phyloP scores from a whole-genome alignment of 1,140 invertebrate species.

The Adoxophyes honmai region DNA sequence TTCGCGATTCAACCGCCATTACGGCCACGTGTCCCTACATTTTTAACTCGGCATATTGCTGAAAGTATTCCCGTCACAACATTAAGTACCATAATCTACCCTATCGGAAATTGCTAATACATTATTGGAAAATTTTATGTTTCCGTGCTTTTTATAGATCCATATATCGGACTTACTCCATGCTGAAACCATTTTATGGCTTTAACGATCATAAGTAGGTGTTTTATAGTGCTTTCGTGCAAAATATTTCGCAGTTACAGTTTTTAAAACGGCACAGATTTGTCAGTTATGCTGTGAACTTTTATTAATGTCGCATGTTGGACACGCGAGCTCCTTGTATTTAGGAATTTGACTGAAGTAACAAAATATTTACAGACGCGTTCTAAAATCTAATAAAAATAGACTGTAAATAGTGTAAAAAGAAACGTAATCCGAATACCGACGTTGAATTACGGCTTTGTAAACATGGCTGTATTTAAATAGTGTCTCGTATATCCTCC shows the following conservation, averaged over 20 bases:
- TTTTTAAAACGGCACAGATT: background rate
- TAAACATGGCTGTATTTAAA: too few relatives aligned
- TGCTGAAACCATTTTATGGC: conserved; percentile 56
- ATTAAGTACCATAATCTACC: conserved; percentile 33
- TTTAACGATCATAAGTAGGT: conserved; percentile 58
- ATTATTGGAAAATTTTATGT: conserved; percentile 61
- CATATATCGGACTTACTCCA: conserved; percentile 61
- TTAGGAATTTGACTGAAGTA: too few relatives aligned
- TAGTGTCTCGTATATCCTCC: too few relatives aligned
- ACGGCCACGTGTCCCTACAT: background rate
- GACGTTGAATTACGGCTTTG: too few relatives aligned
- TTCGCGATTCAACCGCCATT: conserved; percentile 19
- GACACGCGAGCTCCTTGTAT: too few relatives aligned
- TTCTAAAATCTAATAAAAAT: too few relatives aligned
- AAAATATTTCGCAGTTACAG: conserved; percentile 16
- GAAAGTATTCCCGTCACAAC: conserved; percentile 22
- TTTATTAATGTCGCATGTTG: too few relatives aligned
- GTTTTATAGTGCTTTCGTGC: conserved; percentile 44
- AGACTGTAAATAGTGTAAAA: too few relatives aligned
- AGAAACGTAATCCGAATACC: too few relatives aligned
- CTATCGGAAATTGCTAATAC: conserved; percentile 63
- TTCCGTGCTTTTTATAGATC: conserved; percentile 61
- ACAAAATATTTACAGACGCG: too few relatives aligned
- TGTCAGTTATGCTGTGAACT: background rate
- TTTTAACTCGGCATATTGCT: background rate